phyloP scores from a whole-genome alignment of 2,113 vertebrate genomes.

The Prolemur simus region DNA sequence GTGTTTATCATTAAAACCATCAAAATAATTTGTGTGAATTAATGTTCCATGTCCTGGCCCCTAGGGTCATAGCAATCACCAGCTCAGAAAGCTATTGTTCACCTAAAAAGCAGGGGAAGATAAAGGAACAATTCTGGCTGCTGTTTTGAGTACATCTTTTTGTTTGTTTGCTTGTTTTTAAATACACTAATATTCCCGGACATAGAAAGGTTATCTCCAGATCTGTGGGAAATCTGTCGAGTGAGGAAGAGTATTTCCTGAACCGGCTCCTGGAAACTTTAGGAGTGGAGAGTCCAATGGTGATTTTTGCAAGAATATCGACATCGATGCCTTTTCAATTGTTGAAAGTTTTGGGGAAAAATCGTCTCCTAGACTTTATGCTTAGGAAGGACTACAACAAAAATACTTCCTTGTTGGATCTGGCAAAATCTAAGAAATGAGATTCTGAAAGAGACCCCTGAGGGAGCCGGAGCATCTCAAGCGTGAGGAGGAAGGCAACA shows the following conservation, averaged over 20 bases:
- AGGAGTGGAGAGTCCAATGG: not conserved
- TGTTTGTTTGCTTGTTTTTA: not conserved
- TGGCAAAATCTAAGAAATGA: conserved; percentile 45
- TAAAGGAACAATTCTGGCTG: not conserved
- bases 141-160: not conserved
- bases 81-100: not conserved
- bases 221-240: not conserved
- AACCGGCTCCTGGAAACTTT: not conserved
- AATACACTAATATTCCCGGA: not conserved
- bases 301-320: not conserved
- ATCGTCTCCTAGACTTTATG: not conserved
- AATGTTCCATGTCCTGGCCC: not conserved
- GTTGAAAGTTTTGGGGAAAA: not conserved
- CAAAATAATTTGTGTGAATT: conserved; percentile 10
- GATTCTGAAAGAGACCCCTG: not conserved
- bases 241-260: not conserved
- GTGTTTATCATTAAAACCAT: not conserved
- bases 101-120: not conserved
- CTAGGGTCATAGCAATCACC: not conserved
- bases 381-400: not conserved
- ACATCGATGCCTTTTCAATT: not conserved
- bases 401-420: conserved; percentile 35
- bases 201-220: not conserved
- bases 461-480: not conserved
- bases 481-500: not conserved